Evolutionary conservation across 2,797 vertebrate genomes (phyloP).

Genomic region (Okamejei kenojei): DNA sequence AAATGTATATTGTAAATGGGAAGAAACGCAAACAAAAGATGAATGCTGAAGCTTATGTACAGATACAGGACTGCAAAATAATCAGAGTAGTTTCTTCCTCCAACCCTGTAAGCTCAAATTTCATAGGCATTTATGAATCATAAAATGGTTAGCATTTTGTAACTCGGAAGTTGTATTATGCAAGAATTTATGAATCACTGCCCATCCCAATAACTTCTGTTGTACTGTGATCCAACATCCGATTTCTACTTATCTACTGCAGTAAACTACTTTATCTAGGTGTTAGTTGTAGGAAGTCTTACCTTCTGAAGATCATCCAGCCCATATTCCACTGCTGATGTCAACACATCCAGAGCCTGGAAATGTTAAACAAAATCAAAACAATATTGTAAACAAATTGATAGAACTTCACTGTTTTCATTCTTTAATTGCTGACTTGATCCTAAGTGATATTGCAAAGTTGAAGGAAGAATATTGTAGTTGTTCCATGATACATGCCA

Average conservation of each 20-base stretch:
- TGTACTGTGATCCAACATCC: neutral
- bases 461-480: neutral
- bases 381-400: neutral
- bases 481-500: neutral
- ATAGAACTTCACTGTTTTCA: too few relatives aligned
- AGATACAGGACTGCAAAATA: neutral
- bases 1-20: neutral
- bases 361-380: neutral
- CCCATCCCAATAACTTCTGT: neutral
- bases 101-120: neutral
- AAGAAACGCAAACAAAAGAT: neutral
- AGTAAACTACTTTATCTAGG: neutral
- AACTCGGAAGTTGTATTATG: neutral
- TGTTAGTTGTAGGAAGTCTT: neutral
- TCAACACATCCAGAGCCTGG: conserved; percentile 62
- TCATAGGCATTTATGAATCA: neutral
- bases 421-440: neutral
- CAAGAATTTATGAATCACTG: conserved; percentile 18
- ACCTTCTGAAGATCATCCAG: conserved; percentile 61
- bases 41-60: neutral
- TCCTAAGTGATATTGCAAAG: neutral
- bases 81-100: neutral
- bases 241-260: neutral
- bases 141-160: neutral
- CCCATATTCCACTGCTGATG: conserved; percentile 58